These are phyloP conservation scores for Lipotes vexillifer DNA, from an alignment of 2,113 vertebrate species.

Conservation along the genomic window DNA sequence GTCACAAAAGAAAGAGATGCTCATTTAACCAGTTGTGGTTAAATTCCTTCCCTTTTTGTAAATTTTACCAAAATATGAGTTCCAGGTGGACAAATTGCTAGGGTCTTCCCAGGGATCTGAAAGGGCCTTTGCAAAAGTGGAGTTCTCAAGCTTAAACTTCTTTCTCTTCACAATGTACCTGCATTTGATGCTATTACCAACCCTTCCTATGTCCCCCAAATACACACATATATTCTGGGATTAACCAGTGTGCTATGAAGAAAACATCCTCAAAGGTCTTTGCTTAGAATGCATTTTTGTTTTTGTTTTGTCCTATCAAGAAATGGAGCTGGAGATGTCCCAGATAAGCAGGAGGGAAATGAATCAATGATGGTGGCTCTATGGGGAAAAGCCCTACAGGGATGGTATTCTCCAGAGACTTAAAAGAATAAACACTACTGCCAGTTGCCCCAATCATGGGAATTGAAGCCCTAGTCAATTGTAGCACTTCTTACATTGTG, in stretches of 20 bases:
- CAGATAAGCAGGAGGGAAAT: not conserved
- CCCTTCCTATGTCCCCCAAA: not conserved
- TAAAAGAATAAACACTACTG: not conserved
- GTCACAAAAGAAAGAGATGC: not conserved
- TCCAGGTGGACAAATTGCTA: not conserved
- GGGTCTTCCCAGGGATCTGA: not conserved
- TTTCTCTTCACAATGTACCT: not conserved
- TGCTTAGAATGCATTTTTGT: not conserved
- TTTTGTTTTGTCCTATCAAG: not conserved
- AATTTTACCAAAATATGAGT: not conserved
- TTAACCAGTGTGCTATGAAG: not conserved
- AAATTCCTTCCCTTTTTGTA: not conserved
- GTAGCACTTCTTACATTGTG: not conserved
- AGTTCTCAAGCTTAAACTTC: not conserved
- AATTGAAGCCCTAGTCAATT: not conserved
- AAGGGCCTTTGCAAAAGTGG: not conserved
- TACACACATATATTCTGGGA: not conserved
- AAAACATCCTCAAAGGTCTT: not conserved
- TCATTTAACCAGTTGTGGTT: not conserved
- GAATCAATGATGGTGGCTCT: not conserved
- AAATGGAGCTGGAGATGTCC: not conserved
- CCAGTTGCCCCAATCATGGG: not conserved
- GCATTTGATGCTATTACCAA: not conserved
- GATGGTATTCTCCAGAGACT: not conserved
- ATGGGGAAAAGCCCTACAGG: not conserved